These are phyloP conservation scores for Macrocentrus cingulum DNA, from an alignment of 1,140 invertebrate genomes.

Conservation along the genomic window DNA sequence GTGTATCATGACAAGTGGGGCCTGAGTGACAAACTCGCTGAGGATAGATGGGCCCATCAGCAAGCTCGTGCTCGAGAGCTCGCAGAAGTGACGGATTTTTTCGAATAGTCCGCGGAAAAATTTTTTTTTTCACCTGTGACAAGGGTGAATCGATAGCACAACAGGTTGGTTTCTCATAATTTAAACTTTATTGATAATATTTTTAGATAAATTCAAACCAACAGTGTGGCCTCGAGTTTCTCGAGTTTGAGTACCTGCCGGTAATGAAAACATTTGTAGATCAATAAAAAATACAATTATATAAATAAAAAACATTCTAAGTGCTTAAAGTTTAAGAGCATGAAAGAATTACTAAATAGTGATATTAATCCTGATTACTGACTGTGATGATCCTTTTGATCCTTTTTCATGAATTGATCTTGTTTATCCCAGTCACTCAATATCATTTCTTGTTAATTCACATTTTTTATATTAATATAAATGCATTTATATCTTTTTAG, in stretches of 20 bases:
- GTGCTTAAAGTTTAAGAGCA: too few species aligned
- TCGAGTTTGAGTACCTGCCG: too few species aligned
- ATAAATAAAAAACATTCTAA: too few species aligned
- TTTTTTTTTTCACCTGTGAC: too few species aligned
- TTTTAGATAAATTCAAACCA: too few species aligned
- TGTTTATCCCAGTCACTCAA: slow-evolving; percentile 15
- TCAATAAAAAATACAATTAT: too few species aligned
- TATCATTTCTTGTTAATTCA: slow-evolving; percentile 3
- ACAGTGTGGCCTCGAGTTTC: too few species aligned
- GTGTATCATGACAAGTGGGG: slow-evolving; percentile 79
- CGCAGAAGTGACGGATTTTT: slow-evolving; percentile 74
- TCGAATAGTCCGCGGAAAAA: slow-evolving; percentile 48
- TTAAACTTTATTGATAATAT: too few species aligned
- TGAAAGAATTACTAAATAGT: slow-evolving; percentile 3
- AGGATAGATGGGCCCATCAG: slow-evolving; percentile 77
- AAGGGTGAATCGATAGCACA: background rate
- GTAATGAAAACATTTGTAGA: too few species aligned
- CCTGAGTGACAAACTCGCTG: slow-evolving; percentile 69
- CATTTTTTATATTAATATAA: slow-evolving; percentile 5
- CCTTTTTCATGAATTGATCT: slow-evolving; percentile 9
- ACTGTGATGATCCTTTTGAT: slow-evolving; percentile 34
- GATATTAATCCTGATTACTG: slow-evolving; percentile 26
- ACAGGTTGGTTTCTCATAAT: background rate
- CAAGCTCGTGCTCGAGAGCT: slow-evolving; percentile 74
- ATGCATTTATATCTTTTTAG: background rate